These are phyloP conservation scores for Pinna nobilis DNA, from an alignment of 1,140 invertebrate species.

Conservation along the genomic window DNA sequence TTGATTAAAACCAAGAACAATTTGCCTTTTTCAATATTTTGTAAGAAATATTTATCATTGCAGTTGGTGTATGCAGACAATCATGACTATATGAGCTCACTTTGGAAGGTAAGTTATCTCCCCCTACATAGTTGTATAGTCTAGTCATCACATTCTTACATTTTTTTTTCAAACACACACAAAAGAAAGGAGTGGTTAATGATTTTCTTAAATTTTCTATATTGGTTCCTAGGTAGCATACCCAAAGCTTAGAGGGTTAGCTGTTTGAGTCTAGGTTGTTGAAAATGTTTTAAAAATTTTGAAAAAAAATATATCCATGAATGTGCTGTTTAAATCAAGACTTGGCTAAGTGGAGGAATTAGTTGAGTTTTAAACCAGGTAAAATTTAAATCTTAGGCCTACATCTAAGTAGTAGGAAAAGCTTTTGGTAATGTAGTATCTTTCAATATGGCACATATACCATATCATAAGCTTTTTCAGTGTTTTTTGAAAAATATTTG, in stretches of 20 bases:
- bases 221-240: not conserved
- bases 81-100: constrained; percentile 60
- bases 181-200: no score
- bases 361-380: no score
- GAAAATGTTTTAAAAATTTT: not conserved
- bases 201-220: no score
- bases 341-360: not conserved
- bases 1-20: no score
- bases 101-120: constrained; percentile 58
- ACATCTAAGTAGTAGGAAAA: not conserved
- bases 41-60: constrained; percentile 31
- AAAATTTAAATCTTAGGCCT: no score
- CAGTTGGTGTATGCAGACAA: constrained; percentile 62
- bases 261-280: not conserved
- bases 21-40: no score
- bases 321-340: not conserved
- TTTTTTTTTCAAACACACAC: no score
- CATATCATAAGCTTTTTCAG: no score
- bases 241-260: not conserved
- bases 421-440: no score
- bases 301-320: not conserved
- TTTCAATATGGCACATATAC: no score
- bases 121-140: no score
- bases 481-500: not conserved
- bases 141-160: no score